Percentiles rank a stretch among this genome's conserved stretches.
Evolutionary conservation across 2,797 vertebrate species (phyloP).

Genomic region (Emys orbicularis): DNA sequence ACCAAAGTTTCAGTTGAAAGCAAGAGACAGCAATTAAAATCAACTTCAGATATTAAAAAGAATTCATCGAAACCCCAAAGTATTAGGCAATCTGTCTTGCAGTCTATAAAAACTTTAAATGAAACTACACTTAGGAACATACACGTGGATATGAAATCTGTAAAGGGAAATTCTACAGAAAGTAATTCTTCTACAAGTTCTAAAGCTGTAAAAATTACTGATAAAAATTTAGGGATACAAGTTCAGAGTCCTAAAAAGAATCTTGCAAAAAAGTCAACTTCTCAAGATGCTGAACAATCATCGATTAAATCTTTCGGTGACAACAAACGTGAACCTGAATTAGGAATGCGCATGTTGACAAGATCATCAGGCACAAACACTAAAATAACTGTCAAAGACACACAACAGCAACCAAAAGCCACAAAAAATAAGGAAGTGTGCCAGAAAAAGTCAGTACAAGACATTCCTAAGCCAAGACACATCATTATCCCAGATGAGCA

Average conservation of each 20-base stretch:
- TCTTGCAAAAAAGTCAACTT: conserved; percentile 35
- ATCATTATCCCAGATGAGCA: conserved; percentile 9
- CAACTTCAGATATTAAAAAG: conserved; percentile 36
- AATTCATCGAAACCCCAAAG: not conserved
- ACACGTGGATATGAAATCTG: conserved; percentile 48
- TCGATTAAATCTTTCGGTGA: conserved; percentile 60
- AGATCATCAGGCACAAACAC: conserved; percentile 64
- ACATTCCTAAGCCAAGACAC: conserved; percentile 61
- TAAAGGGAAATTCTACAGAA: conserved; percentile 62
- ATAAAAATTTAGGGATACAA: conserved; percentile 45
- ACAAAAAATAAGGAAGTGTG: conserved; percentile 65
- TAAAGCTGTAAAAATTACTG: conserved; percentile 28
- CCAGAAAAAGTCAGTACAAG: conserved; percentile 70
- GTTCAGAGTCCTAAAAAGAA: conserved; percentile 50
- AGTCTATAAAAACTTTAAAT: not conserved
- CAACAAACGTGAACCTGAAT: conserved; percentile 56
- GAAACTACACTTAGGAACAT: not conserved
- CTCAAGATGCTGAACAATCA: conserved; percentile 58
- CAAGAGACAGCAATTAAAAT: conserved; percentile 33
- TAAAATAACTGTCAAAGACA: conserved; percentile 46
- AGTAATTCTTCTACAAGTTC: conserved; percentile 35
- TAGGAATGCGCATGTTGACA: conserved; percentile 71
- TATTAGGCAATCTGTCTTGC: conserved; percentile 49
- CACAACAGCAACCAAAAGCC: conserved; percentile 67
- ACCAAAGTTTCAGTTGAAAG: conserved; percentile 62